Evolutionary conservation across 2,113 vertebrate genomes (phyloP).

Genomic region (Odobenus rosmarus): DNA sequence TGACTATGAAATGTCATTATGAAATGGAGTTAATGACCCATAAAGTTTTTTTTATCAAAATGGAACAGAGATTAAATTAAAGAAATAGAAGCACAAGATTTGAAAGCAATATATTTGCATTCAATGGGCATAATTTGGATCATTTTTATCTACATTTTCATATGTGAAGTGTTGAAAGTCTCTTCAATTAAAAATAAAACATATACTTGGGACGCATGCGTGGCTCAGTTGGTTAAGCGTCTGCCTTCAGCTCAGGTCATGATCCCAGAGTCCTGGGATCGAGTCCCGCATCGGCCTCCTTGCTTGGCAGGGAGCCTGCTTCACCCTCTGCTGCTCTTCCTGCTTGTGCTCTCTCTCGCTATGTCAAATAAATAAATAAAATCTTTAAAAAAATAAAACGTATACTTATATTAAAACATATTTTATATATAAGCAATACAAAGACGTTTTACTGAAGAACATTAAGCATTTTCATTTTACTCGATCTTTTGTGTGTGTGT

Average conservation of each 20-base stretch:
- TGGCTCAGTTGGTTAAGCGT: too few species aligned
- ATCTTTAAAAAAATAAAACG: background rate
- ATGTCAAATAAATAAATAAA: too few species aligned
- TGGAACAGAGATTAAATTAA: background rate
- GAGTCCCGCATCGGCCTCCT: too few species aligned
- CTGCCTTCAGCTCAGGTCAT: too few species aligned
- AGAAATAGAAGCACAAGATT: background rate
- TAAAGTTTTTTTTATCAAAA: background rate
- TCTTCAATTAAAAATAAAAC: background rate
- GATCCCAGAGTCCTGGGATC: too few species aligned
- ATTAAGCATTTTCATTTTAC: background rate
- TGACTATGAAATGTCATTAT: background rate
- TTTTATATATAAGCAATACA: background rate
- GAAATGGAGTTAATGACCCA: slow-evolving; percentile 38
- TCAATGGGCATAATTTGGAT: background rate
- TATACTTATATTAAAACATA: background rate
- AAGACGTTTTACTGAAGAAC: background rate
- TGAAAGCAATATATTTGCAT: background rate
- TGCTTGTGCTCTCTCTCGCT: too few species aligned
- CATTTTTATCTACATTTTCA: background rate
- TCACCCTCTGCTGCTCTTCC: too few species aligned
- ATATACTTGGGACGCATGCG: too few species aligned
- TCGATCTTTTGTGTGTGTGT: background rate
- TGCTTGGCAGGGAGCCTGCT: too few species aligned
- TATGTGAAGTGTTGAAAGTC: background rate